Evolutionary conservation across 1,140 invertebrate species (phyloP).

Genomic region (Ceratitis capitata): DNA sequence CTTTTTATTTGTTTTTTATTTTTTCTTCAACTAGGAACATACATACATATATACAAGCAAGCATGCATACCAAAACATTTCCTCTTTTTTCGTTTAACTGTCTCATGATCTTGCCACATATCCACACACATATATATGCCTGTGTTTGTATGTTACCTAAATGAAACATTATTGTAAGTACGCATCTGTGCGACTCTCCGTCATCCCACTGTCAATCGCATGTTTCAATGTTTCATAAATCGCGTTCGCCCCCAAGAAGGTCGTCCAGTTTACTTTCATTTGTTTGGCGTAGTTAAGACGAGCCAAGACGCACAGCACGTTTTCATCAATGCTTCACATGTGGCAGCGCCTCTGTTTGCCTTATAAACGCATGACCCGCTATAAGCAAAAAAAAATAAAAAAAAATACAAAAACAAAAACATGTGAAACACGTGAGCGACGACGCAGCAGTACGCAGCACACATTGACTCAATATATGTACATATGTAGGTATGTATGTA

Average conservation of each 20-base stretch:
- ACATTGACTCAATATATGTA: not conserved
- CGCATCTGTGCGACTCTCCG: not conserved
- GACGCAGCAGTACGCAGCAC: not conserved
- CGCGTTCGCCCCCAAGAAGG: conserved; percentile 59
- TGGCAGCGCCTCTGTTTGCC: not conserved
- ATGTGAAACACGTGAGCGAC: conserved; percentile 22
- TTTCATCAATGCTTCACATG: not conserved
- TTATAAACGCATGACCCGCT: not conserved
- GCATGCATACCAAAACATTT: not conserved
- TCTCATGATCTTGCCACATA: not conserved
- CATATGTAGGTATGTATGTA: too few species aligned
- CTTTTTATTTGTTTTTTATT: not conserved
- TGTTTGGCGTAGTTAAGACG: not conserved
- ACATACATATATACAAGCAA: not conserved
- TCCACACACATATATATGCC: not conserved
- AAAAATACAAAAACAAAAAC: too few species aligned
- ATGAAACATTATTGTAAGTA: not conserved
- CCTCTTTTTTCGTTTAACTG: not conserved
- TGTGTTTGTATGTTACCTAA: not conserved
- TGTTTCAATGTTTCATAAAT: conserved; percentile 46
- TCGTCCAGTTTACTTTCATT: conserved; percentile 55
- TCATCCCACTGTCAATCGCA: conserved; percentile 40
- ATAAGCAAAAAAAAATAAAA: too few species aligned
- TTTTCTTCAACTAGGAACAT: too few species aligned
- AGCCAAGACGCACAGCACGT: not conserved